These are phyloP conservation scores for Bradypodion ventrale DNA, from an alignment of 2,797 vertebrate species.

Conservation along the genomic window DNA sequence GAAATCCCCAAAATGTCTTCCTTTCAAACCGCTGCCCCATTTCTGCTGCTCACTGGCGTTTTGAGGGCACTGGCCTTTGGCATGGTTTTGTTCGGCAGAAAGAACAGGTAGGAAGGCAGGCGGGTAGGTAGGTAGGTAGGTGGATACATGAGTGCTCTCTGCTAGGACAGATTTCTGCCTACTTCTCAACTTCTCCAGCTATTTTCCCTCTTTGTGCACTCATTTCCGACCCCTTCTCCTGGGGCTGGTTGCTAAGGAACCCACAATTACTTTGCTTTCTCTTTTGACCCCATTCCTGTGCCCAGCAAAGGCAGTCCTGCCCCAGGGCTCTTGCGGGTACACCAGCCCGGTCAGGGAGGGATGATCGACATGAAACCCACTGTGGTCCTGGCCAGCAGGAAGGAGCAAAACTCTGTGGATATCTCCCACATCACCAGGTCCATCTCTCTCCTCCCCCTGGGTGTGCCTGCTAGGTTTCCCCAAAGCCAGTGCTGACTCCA, in stretches of 20 bases:
- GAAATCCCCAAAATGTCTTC: no score
- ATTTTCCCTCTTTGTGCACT: conserved; percentile 42
- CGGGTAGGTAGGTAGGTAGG: background rate
- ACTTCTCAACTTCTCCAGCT: conserved; percentile 66
- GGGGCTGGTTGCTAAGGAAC: conserved; percentile 81
- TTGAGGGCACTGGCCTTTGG: no score
- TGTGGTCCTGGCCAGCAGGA: conserved; percentile 18
- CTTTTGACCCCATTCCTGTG: conserved; percentile 77
- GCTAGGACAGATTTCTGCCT: conserved; percentile 55
- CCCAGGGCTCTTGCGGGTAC: conserved; percentile 59
- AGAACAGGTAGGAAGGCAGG: background rate
- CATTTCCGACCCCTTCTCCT: conserved; percentile 77
- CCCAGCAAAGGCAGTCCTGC: conserved; percentile 72
- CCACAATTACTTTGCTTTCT: conserved; percentile 75
- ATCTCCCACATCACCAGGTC: no score
- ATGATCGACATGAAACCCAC: conserved; percentile 66
- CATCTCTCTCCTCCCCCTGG: no score
- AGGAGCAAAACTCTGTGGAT: no score
- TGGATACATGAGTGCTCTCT: background rate
- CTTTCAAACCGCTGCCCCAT: no score
- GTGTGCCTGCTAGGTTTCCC: no score
- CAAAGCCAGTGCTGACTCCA: no score
- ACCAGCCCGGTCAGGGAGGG: conserved; percentile 57
- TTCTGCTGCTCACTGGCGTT: no score
- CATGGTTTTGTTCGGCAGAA: background rate